Base-by-base conservation (phyloP, 2,113 vertebrate species). In the Porphyrio hochstetteri region DNA sequence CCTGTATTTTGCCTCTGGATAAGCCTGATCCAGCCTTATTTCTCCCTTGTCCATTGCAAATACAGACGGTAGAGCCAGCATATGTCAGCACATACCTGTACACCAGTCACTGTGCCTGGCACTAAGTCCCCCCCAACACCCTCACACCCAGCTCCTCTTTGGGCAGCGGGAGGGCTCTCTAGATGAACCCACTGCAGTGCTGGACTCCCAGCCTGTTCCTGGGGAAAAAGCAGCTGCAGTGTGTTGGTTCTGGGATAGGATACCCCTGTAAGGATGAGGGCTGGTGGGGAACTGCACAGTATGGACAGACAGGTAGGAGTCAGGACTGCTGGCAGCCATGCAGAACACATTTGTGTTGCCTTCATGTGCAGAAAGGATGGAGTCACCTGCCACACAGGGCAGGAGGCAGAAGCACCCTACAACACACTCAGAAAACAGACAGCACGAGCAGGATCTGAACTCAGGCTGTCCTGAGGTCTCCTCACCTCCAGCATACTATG, bases 21-120 rank as follows among this genome's bases (percentile, higher is more conserved):
- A 65, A 80, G 57, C 29, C 44, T 36, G 27, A 33, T 29, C 13
- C 42, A 55, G 17, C 35, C 78, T 55, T 14, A 6, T 24, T 67
- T 74, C 24, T 69, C 52, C 17, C 36, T 17, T 42, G 23, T 10
- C 42, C 36, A 16, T 5, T 77, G 33, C 71, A 82, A 50, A 71
- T 5, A 40, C 11, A 50, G 53, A 1, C 27, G 33, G 21, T 52
- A 35, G 59, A 63, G 16, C n/a, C 72, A 24, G 18, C 24, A 6
- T 0, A 14, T 0, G 3, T 70, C 56, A 33, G 1, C 1, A 3
- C 6, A 4, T 1, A 21, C 16, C 38, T 77, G 38, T 1, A 21
- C 9, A 7, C 3, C 24, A 19, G 13, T 5, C 60, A 16, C 3
- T 27, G 3, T 6, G 12, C 38, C n/a, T 40, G 35, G 28, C 31